phyloP scores from a whole-genome alignment of 2,797 vertebrate species.

The Paedocypris micromegethes region DNA sequence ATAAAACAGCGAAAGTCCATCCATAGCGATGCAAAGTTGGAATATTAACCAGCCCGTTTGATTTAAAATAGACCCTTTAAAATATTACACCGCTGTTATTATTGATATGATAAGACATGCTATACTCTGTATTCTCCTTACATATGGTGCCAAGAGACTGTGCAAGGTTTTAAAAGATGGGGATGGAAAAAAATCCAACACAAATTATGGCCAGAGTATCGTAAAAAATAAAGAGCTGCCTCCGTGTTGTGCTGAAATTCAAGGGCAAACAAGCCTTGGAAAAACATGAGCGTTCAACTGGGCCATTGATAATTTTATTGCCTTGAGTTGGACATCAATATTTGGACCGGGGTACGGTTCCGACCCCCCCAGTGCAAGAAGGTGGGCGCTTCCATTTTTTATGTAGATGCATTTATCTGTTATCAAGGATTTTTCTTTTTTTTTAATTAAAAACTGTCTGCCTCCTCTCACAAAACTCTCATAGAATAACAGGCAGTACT shows the following conservation, averaged over 20 bases:
- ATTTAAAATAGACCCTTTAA: constrained; percentile 61
- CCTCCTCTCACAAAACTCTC: not conserved
- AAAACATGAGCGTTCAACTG: constrained; percentile 53
- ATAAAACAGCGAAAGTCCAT: constrained; percentile 57
- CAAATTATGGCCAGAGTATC: constrained; percentile 51
- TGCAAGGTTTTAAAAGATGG: constrained; percentile 35
- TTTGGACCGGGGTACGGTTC: constrained; percentile 42
- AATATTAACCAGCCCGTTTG: constrained; percentile 52
- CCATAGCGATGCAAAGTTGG: constrained; percentile 63
- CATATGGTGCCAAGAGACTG: constrained; percentile 43
- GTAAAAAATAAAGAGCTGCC: constrained; percentile 44
- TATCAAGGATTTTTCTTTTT: no score
- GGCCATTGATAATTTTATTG: constrained; percentile 52
- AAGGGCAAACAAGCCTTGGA: constrained; percentile 53
- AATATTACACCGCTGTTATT: constrained; percentile 64
- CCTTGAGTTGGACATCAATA: constrained; percentile 58
- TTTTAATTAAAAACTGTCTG: no score
- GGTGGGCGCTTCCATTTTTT: constrained; percentile 47
- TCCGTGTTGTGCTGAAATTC: constrained; percentile 46
- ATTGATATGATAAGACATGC: constrained; percentile 63
- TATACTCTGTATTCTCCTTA: constrained; percentile 52
- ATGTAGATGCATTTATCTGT: not conserved
- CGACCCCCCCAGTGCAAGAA: constrained; percentile 33
- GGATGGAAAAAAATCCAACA: constrained; percentile 50
- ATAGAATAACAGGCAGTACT: constrained; percentile 24